Evolutionary conservation across 2,797 vertebrate species (phyloP).

Genomic region (Clamator glandarius): DNA sequence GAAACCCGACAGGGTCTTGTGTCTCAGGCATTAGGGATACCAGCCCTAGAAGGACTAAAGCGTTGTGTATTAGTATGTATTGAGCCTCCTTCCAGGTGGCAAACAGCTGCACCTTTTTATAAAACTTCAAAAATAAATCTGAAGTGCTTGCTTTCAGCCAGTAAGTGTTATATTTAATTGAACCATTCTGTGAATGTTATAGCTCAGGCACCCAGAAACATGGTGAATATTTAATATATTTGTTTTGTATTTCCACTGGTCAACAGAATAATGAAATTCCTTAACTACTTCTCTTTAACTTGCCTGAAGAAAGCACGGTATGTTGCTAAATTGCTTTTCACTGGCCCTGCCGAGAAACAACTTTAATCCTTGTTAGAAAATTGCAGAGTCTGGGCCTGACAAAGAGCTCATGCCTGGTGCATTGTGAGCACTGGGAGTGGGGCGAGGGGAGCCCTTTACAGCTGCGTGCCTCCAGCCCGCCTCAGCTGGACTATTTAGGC

Average conservation of each 20-base stretch:
- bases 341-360: slow-evolving; percentile 80
- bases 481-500: slow-evolving; percentile 85
- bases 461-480: slow-evolving; percentile 82
- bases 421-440: slow-evolving; percentile 79
- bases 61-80: slow-evolving; percentile 78
- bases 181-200: slow-evolving; percentile 62
- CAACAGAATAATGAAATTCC: slow-evolving; percentile 82
- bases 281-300: slow-evolving; percentile 86
- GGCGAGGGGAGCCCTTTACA: slow-evolving; percentile 83
- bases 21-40: slow-evolving; percentile 73
- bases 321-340: slow-evolving; percentile 88
- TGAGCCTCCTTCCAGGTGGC: slow-evolving; percentile 82
- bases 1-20: slow-evolving; percentile 67
- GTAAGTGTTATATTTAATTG: slow-evolving; percentile 73
- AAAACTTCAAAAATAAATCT: slow-evolving; percentile 73
- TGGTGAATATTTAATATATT: slow-evolving; percentile 80
- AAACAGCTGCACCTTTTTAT: slow-evolving; percentile 78
- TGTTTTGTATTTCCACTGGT: slow-evolving; percentile 77
- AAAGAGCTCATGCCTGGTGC: slow-evolving; percentile 85
- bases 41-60: slow-evolving; percentile 60
- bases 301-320: slow-evolving; percentile 82
- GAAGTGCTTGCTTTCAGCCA: slow-evolving; percentile 67
- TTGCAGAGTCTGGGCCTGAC: slow-evolving; percentile 84
- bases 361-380: slow-evolving; percentile 89
- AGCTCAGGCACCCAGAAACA: slow-evolving; percentile 61